Percentiles rank a stretch among this genome's conserved stretches.
Conservation (phyloP, 2,113 vertebrate genomes). For the Nothobranchius kuhntae region DNA sequence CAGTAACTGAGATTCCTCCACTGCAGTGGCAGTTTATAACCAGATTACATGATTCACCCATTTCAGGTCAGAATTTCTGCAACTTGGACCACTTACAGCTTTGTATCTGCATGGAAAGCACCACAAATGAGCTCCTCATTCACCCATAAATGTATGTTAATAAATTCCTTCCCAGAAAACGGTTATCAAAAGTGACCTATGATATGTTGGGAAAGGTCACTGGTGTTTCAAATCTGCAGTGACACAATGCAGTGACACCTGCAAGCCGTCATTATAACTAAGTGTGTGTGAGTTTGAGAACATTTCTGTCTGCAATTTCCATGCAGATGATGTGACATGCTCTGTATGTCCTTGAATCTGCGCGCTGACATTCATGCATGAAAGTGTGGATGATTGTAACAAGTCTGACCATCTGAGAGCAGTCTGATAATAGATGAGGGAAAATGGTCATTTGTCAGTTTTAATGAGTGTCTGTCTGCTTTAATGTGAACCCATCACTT, state of each 20-base stretch:
- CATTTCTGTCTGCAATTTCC: not conserved
- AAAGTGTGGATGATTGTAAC: conserved; percentile 26
- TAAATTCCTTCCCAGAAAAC: conserved; percentile 9
- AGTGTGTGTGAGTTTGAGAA: conserved; percentile 1
- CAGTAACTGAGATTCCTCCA: conserved; percentile 33
- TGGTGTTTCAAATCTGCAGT: not conserved
- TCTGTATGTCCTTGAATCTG: conserved; percentile 31
- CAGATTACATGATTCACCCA: conserved; percentile 29
- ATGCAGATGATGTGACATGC: conserved; percentile 41
- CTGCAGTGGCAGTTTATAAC: conserved; percentile 22
- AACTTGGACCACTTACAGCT: conserved; percentile 17
- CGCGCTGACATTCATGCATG: conserved; percentile 28
- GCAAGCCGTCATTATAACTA: conserved; percentile 13
- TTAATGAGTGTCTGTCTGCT: conserved; percentile 32
- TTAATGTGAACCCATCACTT: conserved; percentile 10
- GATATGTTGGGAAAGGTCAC: conserved; percentile 9
- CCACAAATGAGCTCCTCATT: conserved; percentile 23
- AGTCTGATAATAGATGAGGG: conserved; percentile 35
- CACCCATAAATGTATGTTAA: conserved; percentile 27
- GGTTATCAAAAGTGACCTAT: conserved; percentile 33
- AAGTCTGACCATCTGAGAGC: conserved; percentile 23
- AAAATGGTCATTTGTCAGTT: conserved; percentile 41
- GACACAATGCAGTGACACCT: conserved; percentile 18
- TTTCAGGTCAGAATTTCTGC: conserved; percentile 5
- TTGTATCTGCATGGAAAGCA: conserved; percentile 3